These are phyloP conservation scores for Phyllotreta striolata DNA, from an alignment of 2,888 invertebrate species.

Conservation along the genomic window DNA sequence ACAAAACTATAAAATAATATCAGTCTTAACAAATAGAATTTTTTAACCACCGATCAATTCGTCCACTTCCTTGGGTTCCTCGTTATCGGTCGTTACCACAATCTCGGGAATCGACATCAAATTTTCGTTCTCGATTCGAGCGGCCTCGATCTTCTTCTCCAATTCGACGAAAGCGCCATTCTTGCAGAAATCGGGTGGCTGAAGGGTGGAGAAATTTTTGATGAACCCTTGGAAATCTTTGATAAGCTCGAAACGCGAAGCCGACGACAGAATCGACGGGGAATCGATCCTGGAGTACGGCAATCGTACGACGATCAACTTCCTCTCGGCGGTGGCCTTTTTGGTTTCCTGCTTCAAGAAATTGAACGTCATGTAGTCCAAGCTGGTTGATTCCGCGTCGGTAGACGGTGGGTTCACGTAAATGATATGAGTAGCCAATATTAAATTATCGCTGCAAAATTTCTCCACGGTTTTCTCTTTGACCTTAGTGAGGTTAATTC, in stretches of 20 bases:
- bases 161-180: constrained; percentile 40
- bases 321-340: constrained; percentile 36
- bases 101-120: constrained; percentile 44
- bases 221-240: constrained; percentile 45
- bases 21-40: too few relatives aligned
- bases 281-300: constrained; percentile 44
- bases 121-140: constrained; percentile 41
- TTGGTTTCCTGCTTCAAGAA: constrained; percentile 42
- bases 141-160: constrained; percentile 39
- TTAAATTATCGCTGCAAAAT: constrained; percentile 39
- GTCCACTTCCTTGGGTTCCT: constrained; percentile 44
- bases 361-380: constrained; percentile 41
- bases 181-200: constrained; percentile 35
- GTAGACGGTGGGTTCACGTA: constrained; percentile 44
- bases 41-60: constrained; percentile 35
- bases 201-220: constrained; percentile 37
- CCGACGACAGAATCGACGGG: constrained; percentile 41
- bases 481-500: constrained; percentile 35
- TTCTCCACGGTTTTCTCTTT: constrained; percentile 42
- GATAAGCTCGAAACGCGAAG: constrained; percentile 42
- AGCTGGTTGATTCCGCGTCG: constrained; percentile 37
- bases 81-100: constrained; percentile 44
- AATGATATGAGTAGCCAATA: constrained; percentile 43
- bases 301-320: constrained; percentile 41
- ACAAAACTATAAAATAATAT: too few relatives aligned